A percentile compares a stretch with the other conserved stretches of the same genome.
phyloP scores from a whole-genome alignment of 2,888 invertebrate species.

The Ophion slaviceki region DNA sequence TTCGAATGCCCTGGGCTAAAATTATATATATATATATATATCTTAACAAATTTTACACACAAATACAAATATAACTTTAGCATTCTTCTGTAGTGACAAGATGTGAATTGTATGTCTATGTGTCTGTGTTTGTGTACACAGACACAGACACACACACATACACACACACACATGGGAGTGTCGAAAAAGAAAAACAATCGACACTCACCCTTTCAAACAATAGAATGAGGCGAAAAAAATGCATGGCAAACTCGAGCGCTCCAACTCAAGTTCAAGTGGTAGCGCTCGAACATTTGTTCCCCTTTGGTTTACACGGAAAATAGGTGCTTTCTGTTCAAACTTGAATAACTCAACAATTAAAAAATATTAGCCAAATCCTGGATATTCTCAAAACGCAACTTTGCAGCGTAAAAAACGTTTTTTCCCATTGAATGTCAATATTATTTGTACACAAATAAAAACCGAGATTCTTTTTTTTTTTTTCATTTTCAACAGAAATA shows the following conservation, averaged over 20 bases:
- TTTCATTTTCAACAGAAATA: background rate
- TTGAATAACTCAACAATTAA: background rate
- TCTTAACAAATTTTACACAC: background rate
- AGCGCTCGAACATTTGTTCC: background rate
- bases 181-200: background rate
- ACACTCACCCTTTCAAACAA: background rate
- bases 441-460: too few species aligned
- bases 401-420: too few species aligned
- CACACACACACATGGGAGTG: too few species aligned
- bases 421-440: too few species aligned
- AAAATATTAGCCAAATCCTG: background rate
- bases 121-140: background rate
- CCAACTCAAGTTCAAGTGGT: background rate
- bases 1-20: conserved; percentile 29
- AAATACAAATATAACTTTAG: background rate
- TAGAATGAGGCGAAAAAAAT: background rate
- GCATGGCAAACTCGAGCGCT: background rate
- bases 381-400: background rate
- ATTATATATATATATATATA: background rate
- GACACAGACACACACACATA: too few species aligned
- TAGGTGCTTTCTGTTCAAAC: background rate
- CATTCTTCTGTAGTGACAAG: background rate
- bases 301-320: background rate
- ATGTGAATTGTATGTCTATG: background rate
- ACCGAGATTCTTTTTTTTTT: too few species aligned